Evolutionary conservation across 2,797 vertebrate genomes (phyloP), one percentile per base, ranked within the genome.

Genomic region (Lutjanus argentimaculatus): DNA sequence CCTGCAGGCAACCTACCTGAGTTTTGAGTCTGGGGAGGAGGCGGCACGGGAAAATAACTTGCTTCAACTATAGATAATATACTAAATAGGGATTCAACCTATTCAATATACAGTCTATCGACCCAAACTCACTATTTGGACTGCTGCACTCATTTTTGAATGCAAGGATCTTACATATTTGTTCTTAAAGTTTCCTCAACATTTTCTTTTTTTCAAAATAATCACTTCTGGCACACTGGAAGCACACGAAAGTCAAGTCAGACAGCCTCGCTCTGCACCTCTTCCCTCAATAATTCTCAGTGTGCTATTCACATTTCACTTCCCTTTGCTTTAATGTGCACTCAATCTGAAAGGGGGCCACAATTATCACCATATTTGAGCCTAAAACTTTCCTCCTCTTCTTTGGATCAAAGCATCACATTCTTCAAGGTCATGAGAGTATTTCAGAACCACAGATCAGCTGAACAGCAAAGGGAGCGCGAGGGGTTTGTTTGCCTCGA

Each of bases 391-490:
- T 11, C n/a, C 25, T 51, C 13, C 49, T 25, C 21, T 58, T 42
- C 59, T 71, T 59, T 22, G 30, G 53, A 70, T 78, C 25, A 68
- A 62, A 66, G 21, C 13, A 48, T 77, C 75, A 67, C 5, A 84
- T 79, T 83, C 51, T 79, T 76, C 16, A 7, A 21, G 64, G 43
- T 53, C 51, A 53, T 46, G 55, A 78, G 63, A 90, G 71, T 61
- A 46, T 85, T 72, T 79, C 57, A 55, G 52, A 75, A 21, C 8
- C 1, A 6, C 49, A 14, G 61, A 85, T 84, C 75, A 84, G 80
- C 67, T 80, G 72, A 78, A 55, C 19, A 25, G 62, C 52, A 63
- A 22, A 13, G 19, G 16, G 5, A 36, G 6, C 1, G 1, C 1
- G 1, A 45, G 45, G 7, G 21, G 51, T 63, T 46, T 14, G 9